phyloP scores from a whole-genome alignment of 2,888 invertebrate species.

The Caenorhabditis zanzibari region DNA sequence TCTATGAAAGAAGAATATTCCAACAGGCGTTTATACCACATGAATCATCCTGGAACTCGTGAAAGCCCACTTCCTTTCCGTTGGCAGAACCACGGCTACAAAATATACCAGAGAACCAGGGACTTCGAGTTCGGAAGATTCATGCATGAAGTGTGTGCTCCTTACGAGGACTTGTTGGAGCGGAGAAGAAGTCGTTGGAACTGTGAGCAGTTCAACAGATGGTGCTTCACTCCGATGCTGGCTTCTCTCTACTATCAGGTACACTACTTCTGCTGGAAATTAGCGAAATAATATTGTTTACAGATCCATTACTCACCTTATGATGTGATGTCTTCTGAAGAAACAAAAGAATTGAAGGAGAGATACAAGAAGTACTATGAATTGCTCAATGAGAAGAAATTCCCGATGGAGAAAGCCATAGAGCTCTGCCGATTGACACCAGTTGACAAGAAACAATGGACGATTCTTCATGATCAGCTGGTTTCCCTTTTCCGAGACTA shows the following conservation, averaged over 20 bases:
- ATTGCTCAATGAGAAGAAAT: background rate
- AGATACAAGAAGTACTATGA: slow-evolving; percentile 1
- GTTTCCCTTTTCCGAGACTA: slow-evolving; percentile 37
- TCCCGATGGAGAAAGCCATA: background rate
- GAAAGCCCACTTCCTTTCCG: background rate
- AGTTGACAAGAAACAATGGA: slow-evolving; percentile 44
- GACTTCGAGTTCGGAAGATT: background rate
- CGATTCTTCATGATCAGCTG: slow-evolving; percentile 40
- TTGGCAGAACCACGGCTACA: slow-evolving; percentile 45
- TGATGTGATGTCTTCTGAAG: slow-evolving; percentile 2
- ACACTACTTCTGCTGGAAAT: background rate
- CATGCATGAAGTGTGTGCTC: slow-evolving; percentile 1
- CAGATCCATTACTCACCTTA: slow-evolving; percentile 7
- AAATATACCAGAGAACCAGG: slow-evolving; percentile 1
- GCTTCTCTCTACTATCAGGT: slow-evolving; percentile 54
- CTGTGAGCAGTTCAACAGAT: slow-evolving; percentile 23
- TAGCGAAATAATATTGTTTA: background rate
- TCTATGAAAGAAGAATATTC: slow-evolving; percentile 2
- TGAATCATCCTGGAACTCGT: slow-evolving; percentile 46
- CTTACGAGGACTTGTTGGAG: slow-evolving; percentile 17
- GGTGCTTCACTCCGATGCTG: slow-evolving; percentile 51
- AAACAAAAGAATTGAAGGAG: background rate
- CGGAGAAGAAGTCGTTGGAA: background rate
- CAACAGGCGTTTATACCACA: background rate
- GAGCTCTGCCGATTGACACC: slow-evolving; percentile 35